Conservation (phyloP, 2,888 invertebrate species). For the Pyralis farinalis region DNA sequence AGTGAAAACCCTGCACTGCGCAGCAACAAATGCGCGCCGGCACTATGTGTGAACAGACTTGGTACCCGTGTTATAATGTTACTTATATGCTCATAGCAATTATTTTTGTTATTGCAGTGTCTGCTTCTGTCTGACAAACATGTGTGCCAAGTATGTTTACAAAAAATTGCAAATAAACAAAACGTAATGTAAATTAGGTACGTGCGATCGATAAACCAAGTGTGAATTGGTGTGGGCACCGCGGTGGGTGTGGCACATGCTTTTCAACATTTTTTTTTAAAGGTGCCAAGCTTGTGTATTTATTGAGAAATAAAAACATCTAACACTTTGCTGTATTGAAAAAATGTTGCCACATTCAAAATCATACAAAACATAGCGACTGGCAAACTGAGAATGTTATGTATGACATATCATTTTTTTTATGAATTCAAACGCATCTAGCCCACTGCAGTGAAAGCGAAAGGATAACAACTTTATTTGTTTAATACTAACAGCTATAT, state of each 20-base stretch:
- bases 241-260: slow-evolving; percentile 27
- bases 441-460: not conserved
- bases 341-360: slow-evolving; percentile 32
- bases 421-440: not conserved
- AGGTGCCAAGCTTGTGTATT: slow-evolving; percentile 33
- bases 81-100: too few relatives aligned
- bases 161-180: slow-evolving; percentile 3
- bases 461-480: too few relatives aligned
- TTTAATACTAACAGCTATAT: too few relatives aligned
- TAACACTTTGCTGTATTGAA: slow-evolving; percentile 23
- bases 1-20: too few relatives aligned
- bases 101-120: too few relatives aligned
- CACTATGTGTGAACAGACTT: too few relatives aligned
- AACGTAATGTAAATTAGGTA: not conserved
- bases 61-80: too few relatives aligned
- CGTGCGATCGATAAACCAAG: slow-evolving; percentile 20
- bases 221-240: slow-evolving; percentile 40
- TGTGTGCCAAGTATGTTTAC: too few relatives aligned
- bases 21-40: too few relatives aligned
- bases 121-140: too few relatives aligned
- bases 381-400: slow-evolving; percentile 14
- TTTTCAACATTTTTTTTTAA: slow-evolving; percentile 23
- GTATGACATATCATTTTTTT: slow-evolving; percentile 25
- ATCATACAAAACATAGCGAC: slow-evolving; percentile 26
- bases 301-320: not conserved